Evolutionary conservation across 2,113 vertebrate species (phyloP), one percentile per base, ranked within the genome.

Genomic region (Cricetomys ansorgei): DNA sequence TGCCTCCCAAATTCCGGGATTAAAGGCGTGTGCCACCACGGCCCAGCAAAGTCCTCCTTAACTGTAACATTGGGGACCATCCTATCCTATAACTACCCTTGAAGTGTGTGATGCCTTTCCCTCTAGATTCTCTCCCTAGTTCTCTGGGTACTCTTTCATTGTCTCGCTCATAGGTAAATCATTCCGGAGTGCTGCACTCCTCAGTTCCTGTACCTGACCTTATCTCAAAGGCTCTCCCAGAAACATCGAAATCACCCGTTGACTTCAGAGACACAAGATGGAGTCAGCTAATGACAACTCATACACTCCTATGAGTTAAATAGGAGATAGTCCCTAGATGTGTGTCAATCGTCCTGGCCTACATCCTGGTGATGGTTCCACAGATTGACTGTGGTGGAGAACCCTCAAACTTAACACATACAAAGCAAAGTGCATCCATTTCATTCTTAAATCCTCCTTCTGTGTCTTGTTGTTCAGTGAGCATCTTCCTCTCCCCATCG

Each of bases 191-290:
- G 9, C 10, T 45, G 70, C 6, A 4, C 10, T 80, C 45, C 88
- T 72, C 1, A 15, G 85, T 21, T 53, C 84, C 69, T 88, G 64
- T 43, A 21, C 3, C 93, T 12, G 17, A 34, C 25, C 40, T 88
- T 76, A 57, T 55, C 55, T 92, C 65, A 48, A 37, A 59, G 6
- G 4, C 7, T 40, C 31, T 53, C 89, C 37, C 40, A 27, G 70
- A 92, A 84, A 80, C 59, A 77, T 87, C 95, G 92, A 79, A 69
- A 43, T 64, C 40, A 55, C 29, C 79, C 75, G 43, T n/a, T 86
- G 81, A 94, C 87, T 91, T 88, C 43, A 83, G 85, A 94, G 88
- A 67, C 81, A 37, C 77, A 77, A 77, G 77, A 57, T 25, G 80
- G 84, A 72, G 67, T 70, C 43, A 89, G 11, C 19, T 43, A 23